phyloP scores from a whole-genome alignment of 2,113 vertebrate species.

The Anthoscopus minutus region DNA sequence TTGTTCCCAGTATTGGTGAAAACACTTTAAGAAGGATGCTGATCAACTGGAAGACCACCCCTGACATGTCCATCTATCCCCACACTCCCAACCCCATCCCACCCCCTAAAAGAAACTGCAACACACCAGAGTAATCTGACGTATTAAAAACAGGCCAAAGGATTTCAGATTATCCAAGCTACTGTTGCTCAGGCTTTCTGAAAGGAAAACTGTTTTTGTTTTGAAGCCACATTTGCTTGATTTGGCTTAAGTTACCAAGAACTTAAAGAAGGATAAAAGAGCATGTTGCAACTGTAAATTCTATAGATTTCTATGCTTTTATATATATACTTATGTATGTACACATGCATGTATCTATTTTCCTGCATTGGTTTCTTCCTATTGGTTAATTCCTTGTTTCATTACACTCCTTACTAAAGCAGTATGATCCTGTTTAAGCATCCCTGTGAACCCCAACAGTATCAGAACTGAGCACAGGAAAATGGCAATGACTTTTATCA shows the following conservation, averaged over 20 bases:
- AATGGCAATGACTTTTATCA: not conserved
- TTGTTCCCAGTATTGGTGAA: not conserved
- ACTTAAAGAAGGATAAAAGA: not conserved
- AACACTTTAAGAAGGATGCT: not conserved
- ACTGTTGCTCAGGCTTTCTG: not conserved
- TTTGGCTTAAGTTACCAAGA: not conserved
- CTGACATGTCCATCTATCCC: accelerated
- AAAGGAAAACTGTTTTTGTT: not conserved
- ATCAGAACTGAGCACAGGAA: not conserved
- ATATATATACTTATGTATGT: not conserved
- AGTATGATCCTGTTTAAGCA: not conserved
- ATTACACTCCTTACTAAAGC: not conserved
- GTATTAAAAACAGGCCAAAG: not conserved
- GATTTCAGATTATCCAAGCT: not conserved
- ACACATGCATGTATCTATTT: not conserved
- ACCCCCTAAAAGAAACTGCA: not conserved
- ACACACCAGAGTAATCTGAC: not conserved
- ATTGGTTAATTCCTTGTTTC: too few species aligned
- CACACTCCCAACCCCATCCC: too few species aligned
- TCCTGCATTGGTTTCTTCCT: not conserved
- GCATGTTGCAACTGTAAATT: not conserved
- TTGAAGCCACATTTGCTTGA: not conserved
- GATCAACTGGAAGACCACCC: not conserved
- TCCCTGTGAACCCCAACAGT: not conserved
- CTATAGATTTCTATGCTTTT: not conserved